Conservation (phyloP, 2,888 invertebrate species). For the Galerucella nymphaeae region DNA sequence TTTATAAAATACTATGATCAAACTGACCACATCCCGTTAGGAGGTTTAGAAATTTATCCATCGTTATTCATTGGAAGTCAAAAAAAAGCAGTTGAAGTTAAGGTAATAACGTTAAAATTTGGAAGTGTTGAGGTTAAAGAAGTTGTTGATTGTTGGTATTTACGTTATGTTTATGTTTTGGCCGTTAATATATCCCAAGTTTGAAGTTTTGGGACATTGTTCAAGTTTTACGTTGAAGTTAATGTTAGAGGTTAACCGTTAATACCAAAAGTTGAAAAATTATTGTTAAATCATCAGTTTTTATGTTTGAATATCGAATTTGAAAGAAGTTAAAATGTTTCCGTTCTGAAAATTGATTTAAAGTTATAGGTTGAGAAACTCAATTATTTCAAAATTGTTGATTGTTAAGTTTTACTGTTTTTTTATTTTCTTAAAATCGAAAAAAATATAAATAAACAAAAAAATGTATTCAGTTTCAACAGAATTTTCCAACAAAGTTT, state of each 20-base stretch:
- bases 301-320: no score
- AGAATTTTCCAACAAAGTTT: no score
- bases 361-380: not conserved
- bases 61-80: constrained; percentile 1
- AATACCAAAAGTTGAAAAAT: constrained; percentile 1
- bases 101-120: constrained; percentile 8
- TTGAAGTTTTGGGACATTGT: constrained; percentile 28
- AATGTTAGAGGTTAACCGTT: not conserved
- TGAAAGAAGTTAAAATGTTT: no score
- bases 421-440: not conserved
- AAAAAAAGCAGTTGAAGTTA: constrained; percentile 32
- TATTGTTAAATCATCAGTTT: not conserved
- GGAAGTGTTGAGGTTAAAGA: constrained; percentile 2
- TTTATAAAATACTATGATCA: constrained; percentile 20
- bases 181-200: constrained; percentile 13
- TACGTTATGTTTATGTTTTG: constrained; percentile 27
- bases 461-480: not conserved
- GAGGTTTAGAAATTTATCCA: constrained; percentile 11
- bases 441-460: not conserved
- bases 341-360: not conserved
- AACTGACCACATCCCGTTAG: not conserved
- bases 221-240: constrained; percentile 18
- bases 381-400: not conserved
- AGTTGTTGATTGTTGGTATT: constrained; percentile 3
- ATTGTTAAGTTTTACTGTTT: not conserved